Evolutionary conservation across 1,140 invertebrate genomes (phyloP).

Genomic region (Tribolium castaneum): DNA sequence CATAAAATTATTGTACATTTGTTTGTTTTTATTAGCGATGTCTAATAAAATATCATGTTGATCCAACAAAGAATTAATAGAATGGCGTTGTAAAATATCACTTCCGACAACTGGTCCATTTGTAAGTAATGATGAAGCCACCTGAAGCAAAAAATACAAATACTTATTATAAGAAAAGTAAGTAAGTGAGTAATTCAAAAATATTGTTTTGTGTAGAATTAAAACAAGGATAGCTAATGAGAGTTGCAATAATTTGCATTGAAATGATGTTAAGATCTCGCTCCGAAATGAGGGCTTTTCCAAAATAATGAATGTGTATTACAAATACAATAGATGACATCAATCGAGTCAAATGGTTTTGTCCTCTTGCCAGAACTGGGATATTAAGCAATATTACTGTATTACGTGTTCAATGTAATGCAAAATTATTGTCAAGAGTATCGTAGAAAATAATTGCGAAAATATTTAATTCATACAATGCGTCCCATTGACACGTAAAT

Average conservation of each 20-base stretch:
- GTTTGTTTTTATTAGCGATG: slow-evolving; percentile 13
- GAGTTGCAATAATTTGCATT: too few species aligned
- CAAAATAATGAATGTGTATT: too few species aligned
- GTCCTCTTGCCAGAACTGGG: background rate
- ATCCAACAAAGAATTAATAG: slow-evolving; percentile 67
- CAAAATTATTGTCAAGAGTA: background rate
- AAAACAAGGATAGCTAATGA: too few species aligned
- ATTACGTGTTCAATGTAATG: background rate
- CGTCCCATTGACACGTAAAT: background rate
- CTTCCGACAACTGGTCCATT: slow-evolving; percentile 43
- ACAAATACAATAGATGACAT: background rate
- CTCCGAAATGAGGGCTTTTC: too few species aligned
- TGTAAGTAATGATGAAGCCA: background rate
- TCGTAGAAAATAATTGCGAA: background rate
- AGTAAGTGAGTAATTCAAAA: too few species aligned
- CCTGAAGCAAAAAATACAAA: background rate
- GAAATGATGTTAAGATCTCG: too few species aligned
- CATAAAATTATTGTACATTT: background rate
- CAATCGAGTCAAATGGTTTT: background rate
- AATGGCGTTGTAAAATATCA: slow-evolving; percentile 66
- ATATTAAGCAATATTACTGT: background rate
- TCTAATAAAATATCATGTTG: slow-evolving; percentile 55
- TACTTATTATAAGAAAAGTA: too few species aligned
- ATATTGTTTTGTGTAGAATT: too few species aligned
- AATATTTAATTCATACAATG: background rate